Conservation (phyloP, 2,113 vertebrate genomes). For the Hystrix brachyura region DNA sequence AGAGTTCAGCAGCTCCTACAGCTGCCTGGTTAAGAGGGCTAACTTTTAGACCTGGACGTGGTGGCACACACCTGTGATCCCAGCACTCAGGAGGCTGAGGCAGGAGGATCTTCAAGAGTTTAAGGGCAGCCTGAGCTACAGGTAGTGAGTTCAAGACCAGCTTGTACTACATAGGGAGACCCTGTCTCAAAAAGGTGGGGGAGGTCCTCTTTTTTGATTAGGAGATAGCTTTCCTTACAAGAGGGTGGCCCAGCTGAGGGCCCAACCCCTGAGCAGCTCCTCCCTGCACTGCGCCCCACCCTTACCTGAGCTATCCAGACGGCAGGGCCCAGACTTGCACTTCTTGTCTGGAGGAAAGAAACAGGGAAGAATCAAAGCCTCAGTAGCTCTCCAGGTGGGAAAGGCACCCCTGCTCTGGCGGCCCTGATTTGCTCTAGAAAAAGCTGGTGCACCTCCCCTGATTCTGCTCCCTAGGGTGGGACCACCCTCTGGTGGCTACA, state of each 20-base stretch:
- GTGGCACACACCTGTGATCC: neutral
- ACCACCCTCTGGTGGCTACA: neutral
- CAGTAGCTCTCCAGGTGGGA: neutral
- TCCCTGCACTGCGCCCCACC: neutral
- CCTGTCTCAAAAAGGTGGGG: neutral
- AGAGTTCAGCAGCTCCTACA: neutral
- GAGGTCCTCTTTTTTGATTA: neutral
- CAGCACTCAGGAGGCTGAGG: neutral
- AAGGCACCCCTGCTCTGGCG: neutral
- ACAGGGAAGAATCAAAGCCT: slow-evolving; percentile 33
- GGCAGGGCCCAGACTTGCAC: slow-evolving; percentile 74
- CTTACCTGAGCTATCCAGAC: slow-evolving; percentile 78
- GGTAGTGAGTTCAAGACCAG: neutral
- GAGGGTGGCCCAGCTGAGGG: neutral
- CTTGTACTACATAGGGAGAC: neutral
- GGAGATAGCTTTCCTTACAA: neutral
- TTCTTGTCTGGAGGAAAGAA: slow-evolving; percentile 72
- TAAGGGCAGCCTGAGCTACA: neutral
- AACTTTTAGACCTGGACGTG: neutral
- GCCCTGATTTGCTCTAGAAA: neutral
- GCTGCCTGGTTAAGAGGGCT: neutral
- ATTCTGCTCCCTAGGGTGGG: neutral
- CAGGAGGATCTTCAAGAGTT: neutral
- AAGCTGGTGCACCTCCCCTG: neutral
- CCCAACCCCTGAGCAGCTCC: neutral